Percentiles rank a stretch among this genome's conserved stretches.
Conservation (phyloP, 1,140 invertebrate species). For the Trichonephila inaurata region DNA sequence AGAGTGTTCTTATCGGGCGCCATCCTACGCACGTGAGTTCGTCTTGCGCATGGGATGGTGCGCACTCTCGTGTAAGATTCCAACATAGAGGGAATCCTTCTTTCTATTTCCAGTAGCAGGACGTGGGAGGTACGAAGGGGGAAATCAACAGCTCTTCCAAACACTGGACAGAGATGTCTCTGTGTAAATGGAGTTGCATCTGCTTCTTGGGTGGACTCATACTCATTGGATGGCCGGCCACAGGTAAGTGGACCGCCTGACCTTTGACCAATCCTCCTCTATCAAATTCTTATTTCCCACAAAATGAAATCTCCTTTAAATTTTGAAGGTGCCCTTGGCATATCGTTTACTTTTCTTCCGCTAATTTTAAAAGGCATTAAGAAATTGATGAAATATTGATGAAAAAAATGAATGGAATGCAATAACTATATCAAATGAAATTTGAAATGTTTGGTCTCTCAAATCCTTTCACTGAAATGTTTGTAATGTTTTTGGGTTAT, state of each 20-base stretch:
- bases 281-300: background rate
- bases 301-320: background rate
- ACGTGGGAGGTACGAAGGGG: slow-evolving; percentile 38
- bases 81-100: background rate
- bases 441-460: too few relatives aligned
- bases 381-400: too few relatives aligned
- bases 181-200: slow-evolving; percentile 43
- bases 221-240: slow-evolving; percentile 13
- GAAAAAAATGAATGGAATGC: too few relatives aligned
- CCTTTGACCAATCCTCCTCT: background rate
- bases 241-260: background rate
- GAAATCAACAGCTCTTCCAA: slow-evolving; percentile 32
- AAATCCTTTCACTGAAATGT: too few relatives aligned
- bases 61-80: background rate
- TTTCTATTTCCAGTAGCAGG: slow-evolving; percentile 39
- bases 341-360: background rate
- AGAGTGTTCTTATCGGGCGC: background rate
- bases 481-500: too few relatives aligned
- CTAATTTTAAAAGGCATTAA: background rate
- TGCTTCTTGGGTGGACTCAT: slow-evolving; percentile 21
- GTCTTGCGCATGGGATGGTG: background rate
- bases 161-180: slow-evolving; percentile 43
- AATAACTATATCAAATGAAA: background rate
- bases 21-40: background rate
- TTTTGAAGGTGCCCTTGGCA: slow-evolving; percentile 34